A percentile compares a stretch with the other conserved stretches of the same genome.
These are phyloP conservation scores for Calephelis perditalis DNA, from an alignment of 2,888 invertebrate species.

Conservation along the genomic window DNA sequence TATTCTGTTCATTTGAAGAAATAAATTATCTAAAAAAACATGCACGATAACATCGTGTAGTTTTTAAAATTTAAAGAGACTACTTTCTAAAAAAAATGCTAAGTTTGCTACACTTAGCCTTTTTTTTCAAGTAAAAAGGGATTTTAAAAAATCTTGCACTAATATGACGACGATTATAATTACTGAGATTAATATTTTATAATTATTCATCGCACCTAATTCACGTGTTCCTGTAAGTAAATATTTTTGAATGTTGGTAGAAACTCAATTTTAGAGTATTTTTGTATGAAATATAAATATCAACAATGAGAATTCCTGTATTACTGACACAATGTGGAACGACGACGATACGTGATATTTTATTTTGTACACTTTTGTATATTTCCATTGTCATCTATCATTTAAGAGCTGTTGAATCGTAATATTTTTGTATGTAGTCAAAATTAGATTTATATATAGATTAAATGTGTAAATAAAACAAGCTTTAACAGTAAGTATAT, in stretches of 20 bases:
- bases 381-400: conserved; percentile 55
- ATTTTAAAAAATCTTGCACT: background rate
- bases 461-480: conserved; percentile 43
- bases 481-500: conserved; percentile 70
- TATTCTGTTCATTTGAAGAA: too few relatives aligned
- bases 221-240: conserved; percentile 4
- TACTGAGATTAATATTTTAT: too few relatives aligned
- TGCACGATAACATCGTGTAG: too few relatives aligned
- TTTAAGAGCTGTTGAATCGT: conserved; percentile 38
- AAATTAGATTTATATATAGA: conserved; percentile 33
- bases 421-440: conserved; percentile 38
- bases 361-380: conserved; percentile 39
- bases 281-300: conserved; percentile 36
- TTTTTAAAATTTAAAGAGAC: too few relatives aligned
- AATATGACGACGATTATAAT: background rate
- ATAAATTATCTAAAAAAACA: too few relatives aligned
- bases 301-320: background rate
- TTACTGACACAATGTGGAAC: conserved; percentile 16
- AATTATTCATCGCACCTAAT: conserved; percentile 10
- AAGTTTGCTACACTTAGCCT: too few relatives aligned
- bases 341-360: conserved; percentile 39
- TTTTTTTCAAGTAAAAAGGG: too few relatives aligned
- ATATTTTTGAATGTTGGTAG: conserved; percentile 29
- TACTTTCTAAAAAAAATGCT: too few relatives aligned
- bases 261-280: conserved; percentile 37